A percentile compares a stretch with the other conserved stretches of the same genome.
phyloP scores from a whole-genome alignment of 2,797 vertebrate species.

The Acanthornis magna region DNA sequence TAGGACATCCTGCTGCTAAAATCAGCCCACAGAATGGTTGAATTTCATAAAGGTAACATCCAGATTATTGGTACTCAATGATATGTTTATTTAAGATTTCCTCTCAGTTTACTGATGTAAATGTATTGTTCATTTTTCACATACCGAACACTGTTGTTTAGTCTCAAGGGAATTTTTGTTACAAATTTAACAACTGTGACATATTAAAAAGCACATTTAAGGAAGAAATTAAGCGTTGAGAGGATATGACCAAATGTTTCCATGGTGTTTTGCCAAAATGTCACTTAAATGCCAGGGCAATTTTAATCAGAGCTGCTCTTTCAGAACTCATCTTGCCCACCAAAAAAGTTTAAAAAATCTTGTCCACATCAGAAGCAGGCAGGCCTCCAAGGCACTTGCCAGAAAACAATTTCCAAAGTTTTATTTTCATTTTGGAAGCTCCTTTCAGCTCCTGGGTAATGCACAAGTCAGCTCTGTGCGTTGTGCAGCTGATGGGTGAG shows the following conservation, averaged over 20 bases:
- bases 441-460: not conserved
- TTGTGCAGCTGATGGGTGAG: not conserved
- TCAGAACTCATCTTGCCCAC: slow-evolving; percentile 16
- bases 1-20: slow-evolving; percentile 51
- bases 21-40: slow-evolving; percentile 44
- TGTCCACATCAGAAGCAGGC: not conserved
- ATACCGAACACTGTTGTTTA: slow-evolving; percentile 72
- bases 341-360: not conserved
- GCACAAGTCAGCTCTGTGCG: not conserved
- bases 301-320: slow-evolving; percentile 40
- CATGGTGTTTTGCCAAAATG: slow-evolving; percentile 70
- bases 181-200: slow-evolving; percentile 76
- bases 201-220: slow-evolving; percentile 79
- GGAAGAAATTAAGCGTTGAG: slow-evolving; percentile 72
- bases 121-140: slow-evolving; percentile 77
- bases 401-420: not conserved
- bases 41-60: slow-evolving; percentile 53
- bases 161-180: slow-evolving; percentile 74
- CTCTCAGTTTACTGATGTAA: slow-evolving; percentile 64
- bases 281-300: slow-evolving; percentile 67
- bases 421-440: slow-evolving; percentile 20
- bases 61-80: slow-evolving; percentile 55
- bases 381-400: not conserved
- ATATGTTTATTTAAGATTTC: slow-evolving; percentile 71
- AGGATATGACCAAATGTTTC: slow-evolving; percentile 78